These are phyloP conservation scores for Microplitis mediator DNA, from an alignment of 1,140 invertebrate genomes.

Conservation along the genomic window DNA sequence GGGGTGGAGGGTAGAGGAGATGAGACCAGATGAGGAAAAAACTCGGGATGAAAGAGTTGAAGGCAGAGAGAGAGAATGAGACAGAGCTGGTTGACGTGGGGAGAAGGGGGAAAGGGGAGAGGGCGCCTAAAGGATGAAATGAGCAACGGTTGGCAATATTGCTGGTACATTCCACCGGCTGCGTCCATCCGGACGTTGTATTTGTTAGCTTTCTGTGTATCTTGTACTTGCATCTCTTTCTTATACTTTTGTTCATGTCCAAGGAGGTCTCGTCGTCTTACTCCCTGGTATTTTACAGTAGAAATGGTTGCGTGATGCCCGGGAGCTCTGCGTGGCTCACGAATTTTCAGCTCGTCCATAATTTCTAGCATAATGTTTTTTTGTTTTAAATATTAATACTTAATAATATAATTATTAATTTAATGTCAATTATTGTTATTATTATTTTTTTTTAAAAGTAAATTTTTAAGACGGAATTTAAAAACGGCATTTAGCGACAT, in stretches of 20 bases:
- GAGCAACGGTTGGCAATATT: constrained; percentile 25
- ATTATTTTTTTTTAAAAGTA: too few relatives aligned
- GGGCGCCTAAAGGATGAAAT: constrained; percentile 29
- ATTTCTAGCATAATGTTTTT: not conserved
- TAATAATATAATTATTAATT: not conserved
- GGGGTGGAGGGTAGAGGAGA: not conserved
- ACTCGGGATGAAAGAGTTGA: not conserved
- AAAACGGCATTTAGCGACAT: too few relatives aligned
- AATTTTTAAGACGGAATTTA: too few relatives aligned
- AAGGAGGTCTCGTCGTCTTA: not conserved
- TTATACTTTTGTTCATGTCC: not conserved
- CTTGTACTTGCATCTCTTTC: not conserved
- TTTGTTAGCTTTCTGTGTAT: constrained; percentile 4
- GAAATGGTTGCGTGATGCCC: constrained; percentile 26
- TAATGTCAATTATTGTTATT: too few relatives aligned
- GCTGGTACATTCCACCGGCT: constrained; percentile 26
- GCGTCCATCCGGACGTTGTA: constrained; percentile 25
- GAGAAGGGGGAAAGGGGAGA: not conserved
- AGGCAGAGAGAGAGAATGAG: not conserved
- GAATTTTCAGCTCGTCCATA: constrained; percentile 25
- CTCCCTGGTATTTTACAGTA: constrained; percentile 14
- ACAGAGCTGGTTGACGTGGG: not conserved
- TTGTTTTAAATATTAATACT: not conserved
- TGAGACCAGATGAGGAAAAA: not conserved
- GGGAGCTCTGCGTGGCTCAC: constrained; percentile 18